Percentiles rank a stretch among this genome's conserved stretches.
Evolutionary conservation across 2,113 vertebrate species (phyloP).

Genomic region (Thamnophis sirtalis): DNA sequence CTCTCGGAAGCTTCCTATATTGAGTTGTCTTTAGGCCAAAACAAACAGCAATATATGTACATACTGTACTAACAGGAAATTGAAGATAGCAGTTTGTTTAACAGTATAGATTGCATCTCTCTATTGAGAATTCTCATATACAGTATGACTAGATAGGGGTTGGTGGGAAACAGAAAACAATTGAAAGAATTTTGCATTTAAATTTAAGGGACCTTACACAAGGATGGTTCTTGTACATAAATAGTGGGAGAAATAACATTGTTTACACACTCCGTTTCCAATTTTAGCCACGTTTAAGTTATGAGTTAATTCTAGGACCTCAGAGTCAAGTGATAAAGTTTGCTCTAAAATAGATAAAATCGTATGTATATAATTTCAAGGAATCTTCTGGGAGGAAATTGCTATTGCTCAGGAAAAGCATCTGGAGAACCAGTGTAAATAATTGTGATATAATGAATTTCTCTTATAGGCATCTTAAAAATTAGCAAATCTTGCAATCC

Average conservation of each 20-base stretch:
- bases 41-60: constrained; percentile 43
- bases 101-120: constrained; percentile 16
- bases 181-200: background rate
- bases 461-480: background rate
- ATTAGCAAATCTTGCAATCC: background rate
- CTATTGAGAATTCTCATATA: constrained; percentile 30
- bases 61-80: constrained; percentile 44
- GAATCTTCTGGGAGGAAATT: background rate
- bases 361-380: background rate
- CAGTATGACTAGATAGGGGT: background rate
- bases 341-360: background rate
- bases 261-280: background rate
- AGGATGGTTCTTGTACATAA: background rate
- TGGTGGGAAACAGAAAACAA: background rate
- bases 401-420: background rate
- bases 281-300: background rate
- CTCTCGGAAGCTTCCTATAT: constrained; percentile 11
- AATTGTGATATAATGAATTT: background rate
- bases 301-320: background rate
- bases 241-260: background rate
- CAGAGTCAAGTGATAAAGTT: background rate
- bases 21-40: constrained; percentile 49
- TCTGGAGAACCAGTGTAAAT: background rate
- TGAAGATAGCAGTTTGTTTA: constrained; percentile 29
- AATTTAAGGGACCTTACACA: background rate